phyloP scores from a whole-genome alignment of 2,113 vertebrate species.

The Neodon shergylaensis region DNA sequence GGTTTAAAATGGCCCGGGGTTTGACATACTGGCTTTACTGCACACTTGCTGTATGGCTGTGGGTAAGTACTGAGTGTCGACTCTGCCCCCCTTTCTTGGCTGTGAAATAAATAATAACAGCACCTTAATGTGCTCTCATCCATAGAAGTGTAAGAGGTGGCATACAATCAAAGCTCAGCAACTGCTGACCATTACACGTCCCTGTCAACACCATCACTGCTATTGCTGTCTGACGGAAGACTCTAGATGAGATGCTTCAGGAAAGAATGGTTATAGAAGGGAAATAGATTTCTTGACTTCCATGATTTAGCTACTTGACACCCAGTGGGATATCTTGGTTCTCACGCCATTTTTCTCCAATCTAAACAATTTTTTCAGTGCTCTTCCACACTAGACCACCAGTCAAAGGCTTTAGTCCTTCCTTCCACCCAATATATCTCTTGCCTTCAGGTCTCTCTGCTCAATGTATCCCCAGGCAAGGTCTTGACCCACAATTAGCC shows the following conservation, averaged over 20 bases:
- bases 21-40: not conserved
- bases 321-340: no score
- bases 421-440: not conserved
- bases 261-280: not conserved
- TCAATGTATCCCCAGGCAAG: not conserved
- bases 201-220: not conserved
- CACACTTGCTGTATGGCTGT: not conserved
- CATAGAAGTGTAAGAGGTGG: not conserved
- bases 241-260: not conserved
- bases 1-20: not conserved
- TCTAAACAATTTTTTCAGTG: not conserved
- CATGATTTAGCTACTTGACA: not conserved
- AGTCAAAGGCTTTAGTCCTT: not conserved
- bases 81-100: not conserved
- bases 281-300: not conserved
- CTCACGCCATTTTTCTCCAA: not conserved
- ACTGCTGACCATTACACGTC: not conserved
- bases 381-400: not conserved
- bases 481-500: not conserved
- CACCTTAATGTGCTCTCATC: not conserved
- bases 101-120: constrained; percentile 1
- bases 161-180: not conserved
- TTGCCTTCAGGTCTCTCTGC: not conserved
- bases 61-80: not conserved
- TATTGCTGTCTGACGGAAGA: accelerated